Percentiles rank a stretch among this genome's conserved stretches.
phyloP scores from a whole-genome alignment of 1,140 invertebrate species.

The Cephus cinctus region DNA sequence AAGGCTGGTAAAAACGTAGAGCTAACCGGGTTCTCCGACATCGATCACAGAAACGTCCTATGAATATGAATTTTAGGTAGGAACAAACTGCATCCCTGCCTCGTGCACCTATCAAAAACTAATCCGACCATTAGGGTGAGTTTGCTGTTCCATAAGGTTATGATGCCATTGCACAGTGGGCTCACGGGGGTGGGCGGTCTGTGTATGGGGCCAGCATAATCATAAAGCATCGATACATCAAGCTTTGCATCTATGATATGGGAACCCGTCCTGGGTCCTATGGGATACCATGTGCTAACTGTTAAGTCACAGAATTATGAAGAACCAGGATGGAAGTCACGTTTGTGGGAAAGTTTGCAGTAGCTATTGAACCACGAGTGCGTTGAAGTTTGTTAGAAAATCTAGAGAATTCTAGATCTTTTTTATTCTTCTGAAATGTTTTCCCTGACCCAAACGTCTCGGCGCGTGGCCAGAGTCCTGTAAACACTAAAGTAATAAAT shows the following conservation, averaged over 20 bases:
- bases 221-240: constrained; percentile 56
- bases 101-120: constrained; percentile 40
- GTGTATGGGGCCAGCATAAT: constrained; percentile 40
- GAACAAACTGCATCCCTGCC: not conserved
- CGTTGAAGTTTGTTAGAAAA: no score
- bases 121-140: constrained; percentile 55
- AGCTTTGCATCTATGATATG: constrained; percentile 57
- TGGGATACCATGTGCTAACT: constrained; percentile 14
- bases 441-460: no score
- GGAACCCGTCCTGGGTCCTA: constrained; percentile 36
- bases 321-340: constrained; percentile 4
- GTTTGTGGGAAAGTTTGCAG: not conserved
- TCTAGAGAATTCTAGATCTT: no score
- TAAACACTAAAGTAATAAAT: no score
- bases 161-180: not conserved
- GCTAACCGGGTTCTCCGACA: no score
- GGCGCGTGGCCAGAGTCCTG: no score
- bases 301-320: constrained; percentile 30
- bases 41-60: not conserved
- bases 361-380: no score
- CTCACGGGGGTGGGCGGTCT: constrained; percentile 41
- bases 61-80: not conserved
- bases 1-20: no score
- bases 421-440: no score
- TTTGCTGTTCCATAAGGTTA: constrained; percentile 27